phyloP scores from a whole-genome alignment of 2,888 invertebrate species.

The Gymnosoma rotundatum region DNA sequence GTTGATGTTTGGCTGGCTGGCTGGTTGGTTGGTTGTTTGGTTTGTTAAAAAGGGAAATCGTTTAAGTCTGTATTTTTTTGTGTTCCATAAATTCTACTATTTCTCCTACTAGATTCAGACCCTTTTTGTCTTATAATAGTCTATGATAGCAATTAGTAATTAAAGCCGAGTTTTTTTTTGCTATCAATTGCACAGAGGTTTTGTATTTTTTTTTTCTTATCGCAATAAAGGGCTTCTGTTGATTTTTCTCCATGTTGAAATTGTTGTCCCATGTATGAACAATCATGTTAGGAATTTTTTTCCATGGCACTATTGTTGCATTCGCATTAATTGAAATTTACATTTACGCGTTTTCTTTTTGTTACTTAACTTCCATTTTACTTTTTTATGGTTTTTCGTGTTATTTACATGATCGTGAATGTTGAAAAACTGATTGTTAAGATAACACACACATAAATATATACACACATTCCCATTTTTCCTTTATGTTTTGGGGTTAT shows the following conservation, averaged over 20 bases:
- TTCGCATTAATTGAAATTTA: slow-evolving; percentile 73
- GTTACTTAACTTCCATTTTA: slow-evolving; percentile 6
- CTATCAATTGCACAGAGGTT: slow-evolving; percentile 38
- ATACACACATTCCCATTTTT: slow-evolving; percentile 13
- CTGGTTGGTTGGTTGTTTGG: slow-evolving; percentile 53
- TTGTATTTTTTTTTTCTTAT: slow-evolving; percentile 44
- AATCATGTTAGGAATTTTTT: slow-evolving; percentile 18
- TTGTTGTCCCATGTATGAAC: neutral
- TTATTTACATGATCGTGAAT: slow-evolving; percentile 64
- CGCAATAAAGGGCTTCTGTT: slow-evolving; percentile 56
- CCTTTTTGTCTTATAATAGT: slow-evolving; percentile 41
- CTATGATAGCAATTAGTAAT: slow-evolving; percentile 76
- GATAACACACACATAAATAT: slow-evolving; percentile 45
- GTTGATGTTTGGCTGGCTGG: slow-evolving; percentile 8
- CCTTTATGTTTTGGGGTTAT: neutral
- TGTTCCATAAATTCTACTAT: slow-evolving; percentile 1
- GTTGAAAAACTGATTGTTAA: slow-evolving; percentile 61
- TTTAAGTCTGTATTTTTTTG: slow-evolving; percentile 42
- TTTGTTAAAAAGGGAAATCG: slow-evolving; percentile 73
- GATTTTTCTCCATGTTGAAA: slow-evolving; percentile 9
- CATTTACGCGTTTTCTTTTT: slow-evolving; percentile 68
- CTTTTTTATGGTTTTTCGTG: slow-evolving; percentile 42
- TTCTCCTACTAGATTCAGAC: slow-evolving; percentile 35
- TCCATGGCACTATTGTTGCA: neutral
- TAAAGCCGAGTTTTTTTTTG: slow-evolving; percentile 70